Evolutionary conservation across 64 coral and sea anemone genomes (phyloP).

Genomic region (Acropora tenuis): DNA sequence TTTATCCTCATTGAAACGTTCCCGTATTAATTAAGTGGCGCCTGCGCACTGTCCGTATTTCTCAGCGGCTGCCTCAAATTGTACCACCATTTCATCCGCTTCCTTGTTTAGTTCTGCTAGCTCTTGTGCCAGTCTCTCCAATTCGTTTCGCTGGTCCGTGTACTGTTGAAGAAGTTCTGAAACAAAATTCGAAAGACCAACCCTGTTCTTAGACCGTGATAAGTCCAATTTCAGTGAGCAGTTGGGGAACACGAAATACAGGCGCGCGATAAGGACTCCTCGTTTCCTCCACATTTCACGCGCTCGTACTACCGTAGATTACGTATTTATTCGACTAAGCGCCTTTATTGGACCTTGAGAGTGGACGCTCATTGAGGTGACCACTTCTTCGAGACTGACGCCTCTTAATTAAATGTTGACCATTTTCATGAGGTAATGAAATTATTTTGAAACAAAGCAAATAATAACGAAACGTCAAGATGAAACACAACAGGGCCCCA

Average conservation of each 20-base stretch:
- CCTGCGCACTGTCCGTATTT: conserved; percentile 52
- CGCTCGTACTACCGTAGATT: too few relatives aligned
- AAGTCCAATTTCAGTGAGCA: too few relatives aligned
- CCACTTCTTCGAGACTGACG: too few relatives aligned
- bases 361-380: too few relatives aligned
- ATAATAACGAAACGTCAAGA: background rate
- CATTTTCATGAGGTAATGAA: background rate
- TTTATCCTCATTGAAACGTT: background rate
- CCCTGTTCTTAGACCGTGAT: too few relatives aligned
- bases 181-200: background rate
- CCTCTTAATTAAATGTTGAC: too few relatives aligned
- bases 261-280: too few relatives aligned
- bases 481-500: background rate
- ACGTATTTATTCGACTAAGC: too few relatives aligned
- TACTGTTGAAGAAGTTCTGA: conserved; percentile 58
- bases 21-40: conserved; percentile 15
- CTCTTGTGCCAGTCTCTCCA: conserved; percentile 37
- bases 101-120: conserved; percentile 20
- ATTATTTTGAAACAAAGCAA: background rate
- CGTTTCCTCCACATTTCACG: too few relatives aligned
- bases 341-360: too few relatives aligned
- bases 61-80: conserved; percentile 40
- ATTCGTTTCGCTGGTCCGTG: conserved; percentile 41
- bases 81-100: conserved; percentile 16
- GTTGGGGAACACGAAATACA: too few relatives aligned